A percentile compares a stretch with the other conserved stretches of the same genome.
phyloP scores from a whole-genome alignment of 2,888 invertebrate genomes.

The Acronicta leporina region DNA sequence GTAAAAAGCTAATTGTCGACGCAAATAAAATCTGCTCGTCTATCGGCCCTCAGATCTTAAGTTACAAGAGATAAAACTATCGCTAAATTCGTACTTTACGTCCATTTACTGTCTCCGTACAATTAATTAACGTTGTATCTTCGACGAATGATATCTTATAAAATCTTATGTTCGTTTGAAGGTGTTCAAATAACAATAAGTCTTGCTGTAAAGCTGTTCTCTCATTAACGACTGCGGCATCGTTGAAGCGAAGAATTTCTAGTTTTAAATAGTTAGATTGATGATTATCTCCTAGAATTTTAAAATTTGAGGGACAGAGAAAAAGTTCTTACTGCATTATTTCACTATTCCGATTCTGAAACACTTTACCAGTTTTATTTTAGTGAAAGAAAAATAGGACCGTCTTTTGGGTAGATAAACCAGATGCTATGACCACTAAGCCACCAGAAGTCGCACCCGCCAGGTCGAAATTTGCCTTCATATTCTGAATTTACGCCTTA shows the following conservation, averaged over 20 bases:
- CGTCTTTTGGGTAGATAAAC: too few species aligned
- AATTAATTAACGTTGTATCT: constrained; percentile 45
- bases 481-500: too few species aligned
- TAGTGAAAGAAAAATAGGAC: too few species aligned
- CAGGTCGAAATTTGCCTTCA: too few species aligned
- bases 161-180: constrained; percentile 45
- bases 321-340: too few species aligned
- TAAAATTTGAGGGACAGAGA: too few species aligned
- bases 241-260: constrained; percentile 53
- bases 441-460: too few species aligned
- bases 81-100: constrained; percentile 33
- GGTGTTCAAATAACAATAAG: constrained; percentile 60
- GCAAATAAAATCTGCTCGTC: constrained; percentile 29
- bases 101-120: constrained; percentile 32
- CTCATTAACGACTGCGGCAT: constrained; percentile 72
- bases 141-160: constrained; percentile 41
- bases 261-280: constrained; percentile 70
- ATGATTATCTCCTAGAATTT: constrained; percentile 60
- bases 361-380: too few species aligned
- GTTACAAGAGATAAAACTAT: constrained; percentile 43
- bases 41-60: constrained; percentile 40
- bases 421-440: too few species aligned
- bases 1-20: neutral
- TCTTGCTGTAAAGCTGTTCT: constrained; percentile 75
- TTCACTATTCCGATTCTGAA: too few species aligned